Evolutionary conservation across 2,888 invertebrate species (phyloP).

Genomic region (Dysmachus trigonus): DNA sequence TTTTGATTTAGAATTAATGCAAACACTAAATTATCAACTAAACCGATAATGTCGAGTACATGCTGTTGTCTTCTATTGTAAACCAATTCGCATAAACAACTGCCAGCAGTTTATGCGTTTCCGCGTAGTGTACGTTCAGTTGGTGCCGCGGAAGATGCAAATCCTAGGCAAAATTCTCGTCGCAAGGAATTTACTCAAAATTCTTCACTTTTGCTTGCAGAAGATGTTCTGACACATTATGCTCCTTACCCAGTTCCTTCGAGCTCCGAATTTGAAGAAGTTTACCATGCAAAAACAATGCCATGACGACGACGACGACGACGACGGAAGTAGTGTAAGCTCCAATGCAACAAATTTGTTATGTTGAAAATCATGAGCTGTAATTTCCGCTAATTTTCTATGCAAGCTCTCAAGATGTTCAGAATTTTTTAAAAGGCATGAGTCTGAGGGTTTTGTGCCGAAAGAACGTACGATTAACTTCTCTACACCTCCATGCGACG

Average conservation of each 20-base stretch:
- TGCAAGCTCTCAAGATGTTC: not conserved
- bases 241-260: too few species aligned
- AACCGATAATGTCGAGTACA: not conserved
- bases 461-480: not conserved
- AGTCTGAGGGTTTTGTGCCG: not conserved
- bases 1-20: not conserved
- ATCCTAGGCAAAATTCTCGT: not conserved
- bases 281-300: not conserved
- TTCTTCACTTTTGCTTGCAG: not conserved
- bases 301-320: not conserved
- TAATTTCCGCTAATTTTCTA: constrained; percentile 12
- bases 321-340: not conserved
- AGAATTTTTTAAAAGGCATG: not conserved
- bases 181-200: not conserved
- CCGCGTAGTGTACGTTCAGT: not conserved
- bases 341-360: not conserved
- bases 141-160: not conserved
- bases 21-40: not conserved
- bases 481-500: not conserved
- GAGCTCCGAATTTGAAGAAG: not conserved
- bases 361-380: constrained; percentile 6
- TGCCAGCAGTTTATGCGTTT: not conserved
- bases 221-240: not conserved
- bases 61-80: not conserved
- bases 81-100: not conserved